Evolutionary conservation across 2,113 vertebrate species (phyloP), one percentile per base, ranked within the genome.

Genomic region (Podiceps cristatus): DNA sequence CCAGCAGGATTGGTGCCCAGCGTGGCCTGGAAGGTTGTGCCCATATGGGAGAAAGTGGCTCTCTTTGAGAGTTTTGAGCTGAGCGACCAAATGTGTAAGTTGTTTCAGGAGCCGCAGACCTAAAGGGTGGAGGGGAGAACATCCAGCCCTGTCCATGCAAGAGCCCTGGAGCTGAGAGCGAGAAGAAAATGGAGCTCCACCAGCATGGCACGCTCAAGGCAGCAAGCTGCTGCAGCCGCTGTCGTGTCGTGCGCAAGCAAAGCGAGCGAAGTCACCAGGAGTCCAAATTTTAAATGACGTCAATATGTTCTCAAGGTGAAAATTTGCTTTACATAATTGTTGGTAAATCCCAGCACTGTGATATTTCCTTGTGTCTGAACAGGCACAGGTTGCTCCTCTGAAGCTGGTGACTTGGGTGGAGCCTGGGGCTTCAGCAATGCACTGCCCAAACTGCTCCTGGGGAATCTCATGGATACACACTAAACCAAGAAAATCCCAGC

Each of bases 81-180:
- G 29, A 50, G 42, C 1, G 4, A 50, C 25, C 18, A 33, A 55
- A 56, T 18, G 6, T 1, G 0, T 17, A 73, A 44, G 33, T 50
- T 1, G 0, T 69, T 78, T 77, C 0, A 3, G 58, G 71, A 71
- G 17, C 25, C 63, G 42, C 29, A 69, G 31, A 23, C 24, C 13
- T 40, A 18, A 63, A 25, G 27, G 35, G 10, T 55, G 35, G 35
- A 87, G 42, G 18, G 22, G n/a, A 16, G 37, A 56, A 25, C 7
- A 10, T 5, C 16, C 24, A 33, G 18, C 29, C 25, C 68, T 73
- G 31, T 18, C 42, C 4, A 1, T 14, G 13, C 16, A 19, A 19
- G n/a, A 60, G 8, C 42, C 33, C 25, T 0, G 0, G 8, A 13
- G 25, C 71, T 55, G 56, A 35, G 29, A 44, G 18, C 1, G 1